Conservation (phyloP, 2,797 vertebrate genomes). For the Falco cherrug region DNA sequence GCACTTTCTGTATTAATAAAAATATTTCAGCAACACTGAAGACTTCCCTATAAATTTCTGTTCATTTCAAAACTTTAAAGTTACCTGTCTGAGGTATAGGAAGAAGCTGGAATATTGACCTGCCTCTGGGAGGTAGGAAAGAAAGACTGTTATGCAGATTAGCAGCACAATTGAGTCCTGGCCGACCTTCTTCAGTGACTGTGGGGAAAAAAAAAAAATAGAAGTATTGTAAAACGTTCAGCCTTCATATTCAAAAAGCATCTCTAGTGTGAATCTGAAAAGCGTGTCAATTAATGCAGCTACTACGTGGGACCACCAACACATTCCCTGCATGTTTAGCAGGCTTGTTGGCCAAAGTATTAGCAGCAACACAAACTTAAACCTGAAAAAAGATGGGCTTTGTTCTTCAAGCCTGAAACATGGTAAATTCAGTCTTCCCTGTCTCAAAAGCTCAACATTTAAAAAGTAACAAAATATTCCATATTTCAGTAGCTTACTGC, state of each 20-base stretch:
- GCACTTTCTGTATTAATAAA: not conserved
- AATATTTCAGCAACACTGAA: not conserved
- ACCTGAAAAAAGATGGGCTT: not conserved
- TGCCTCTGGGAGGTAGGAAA: conserved; percentile 88
- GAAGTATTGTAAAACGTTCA: not conserved
- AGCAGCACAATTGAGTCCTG: conserved; percentile 89
- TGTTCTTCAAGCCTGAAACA: not conserved
- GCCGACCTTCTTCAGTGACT: conserved; percentile 88
- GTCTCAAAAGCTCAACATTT: not conserved
- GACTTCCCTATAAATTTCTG: not conserved
- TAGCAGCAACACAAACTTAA: not conserved
- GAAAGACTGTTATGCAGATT: conserved; percentile 90
- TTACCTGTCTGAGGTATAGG: conserved; percentile 89
- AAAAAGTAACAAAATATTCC: not conserved
- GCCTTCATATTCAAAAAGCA: not conserved
- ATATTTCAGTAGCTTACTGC: conserved; percentile 76
- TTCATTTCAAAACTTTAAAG: not conserved
- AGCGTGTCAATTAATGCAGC: not conserved
- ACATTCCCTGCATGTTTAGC: not conserved
- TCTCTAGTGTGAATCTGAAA: not conserved
- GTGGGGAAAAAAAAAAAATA: not conserved
- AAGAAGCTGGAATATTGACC: conserved; percentile 92
- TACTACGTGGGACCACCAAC: not conserved
- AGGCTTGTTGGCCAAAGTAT: accelerated
- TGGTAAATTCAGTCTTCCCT: not conserved